These are phyloP conservation scores for Chinchilla lanigera DNA, from an alignment of 2,113 vertebrate genomes.

Conservation along the genomic window DNA sequence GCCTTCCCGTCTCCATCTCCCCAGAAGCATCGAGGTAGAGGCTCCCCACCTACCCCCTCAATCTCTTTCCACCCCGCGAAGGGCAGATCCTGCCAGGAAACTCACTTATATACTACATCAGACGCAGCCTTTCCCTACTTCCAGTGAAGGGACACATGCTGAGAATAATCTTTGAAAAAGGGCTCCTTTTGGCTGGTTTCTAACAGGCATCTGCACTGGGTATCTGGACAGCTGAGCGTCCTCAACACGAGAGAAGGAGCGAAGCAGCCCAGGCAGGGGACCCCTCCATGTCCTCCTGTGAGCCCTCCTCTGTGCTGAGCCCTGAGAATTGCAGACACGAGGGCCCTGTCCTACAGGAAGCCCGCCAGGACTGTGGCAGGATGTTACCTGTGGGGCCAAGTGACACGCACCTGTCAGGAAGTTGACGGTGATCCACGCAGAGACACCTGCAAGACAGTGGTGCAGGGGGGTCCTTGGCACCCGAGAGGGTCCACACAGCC, in stretches of 20 bases:
- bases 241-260: not conserved
- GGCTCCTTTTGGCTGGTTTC: not conserved
- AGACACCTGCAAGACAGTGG: conserved; percentile 89
- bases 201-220: not conserved
- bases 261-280: not conserved
- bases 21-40: not conserved
- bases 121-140: not conserved
- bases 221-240: not conserved
- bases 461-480: not conserved
- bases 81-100: not conserved
- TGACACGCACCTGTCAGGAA: conserved; percentile 92
- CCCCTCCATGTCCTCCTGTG: too few species aligned
- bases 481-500: not conserved
- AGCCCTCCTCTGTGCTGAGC: not conserved
- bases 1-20: not conserved
- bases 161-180: not conserved
- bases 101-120: not conserved
- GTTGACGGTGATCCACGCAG: conserved; percentile 97
- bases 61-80: rapidly evolving
- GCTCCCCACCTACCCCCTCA: not conserved
- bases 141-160: not conserved
- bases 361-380: rapidly evolving
- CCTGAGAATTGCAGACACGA: not conserved
- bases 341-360: not conserved
- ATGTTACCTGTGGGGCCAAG: not conserved